Base-by-base conservation (phyloP, 1,140 invertebrate genomes). In the Anastrepha ludens region DNA sequence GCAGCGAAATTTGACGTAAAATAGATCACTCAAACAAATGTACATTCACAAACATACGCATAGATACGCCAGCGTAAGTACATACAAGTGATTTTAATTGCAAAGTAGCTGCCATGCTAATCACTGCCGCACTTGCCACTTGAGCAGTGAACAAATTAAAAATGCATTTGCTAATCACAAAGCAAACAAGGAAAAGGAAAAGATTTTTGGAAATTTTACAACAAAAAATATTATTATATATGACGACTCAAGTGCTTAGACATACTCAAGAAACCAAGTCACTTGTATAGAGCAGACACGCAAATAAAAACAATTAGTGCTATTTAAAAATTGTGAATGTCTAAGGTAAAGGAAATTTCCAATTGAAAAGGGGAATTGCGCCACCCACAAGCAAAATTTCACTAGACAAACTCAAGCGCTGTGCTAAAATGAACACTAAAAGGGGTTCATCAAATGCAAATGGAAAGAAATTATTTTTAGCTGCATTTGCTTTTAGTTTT, bases 111-210 rank as follows among this genome's bases (percentile, higher is more conserved):
- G 29, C 29, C 13, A 74, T 74, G 67, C 39, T 74, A 74, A 74
- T 44, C 39, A 74, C 41, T 17, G 39, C 11, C 41, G 15, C 67
- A 44, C 41, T 11, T 47, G 67, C 67, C 67, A 74, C 67, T 74
- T 74, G 67, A 74, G 5, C 15, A 17, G 41, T 5, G 13, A 86
- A 62, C 85, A 86, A 86, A 64, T 86, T 86, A 86, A 64, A 62
- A 86, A 86, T 86, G 85, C 85, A 86, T 86, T 86, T 86, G 85
- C 85, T 59, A 59, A 86, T 86, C 85, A 86, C 60, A 86, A 64
- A n/a, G 5, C 13, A 74, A 47, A 44, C 44, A 44, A 41, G 13
- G 15, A 67, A 44, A 74, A 15, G 44, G 39, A 41, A 74, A 74
- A 55, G 50, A 55, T 8, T 55, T 55, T 29, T 29, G 29, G 29